Evolutionary conservation across 2,888 invertebrate species (phyloP).

Genomic region (Kryphioiulus occultus): DNA sequence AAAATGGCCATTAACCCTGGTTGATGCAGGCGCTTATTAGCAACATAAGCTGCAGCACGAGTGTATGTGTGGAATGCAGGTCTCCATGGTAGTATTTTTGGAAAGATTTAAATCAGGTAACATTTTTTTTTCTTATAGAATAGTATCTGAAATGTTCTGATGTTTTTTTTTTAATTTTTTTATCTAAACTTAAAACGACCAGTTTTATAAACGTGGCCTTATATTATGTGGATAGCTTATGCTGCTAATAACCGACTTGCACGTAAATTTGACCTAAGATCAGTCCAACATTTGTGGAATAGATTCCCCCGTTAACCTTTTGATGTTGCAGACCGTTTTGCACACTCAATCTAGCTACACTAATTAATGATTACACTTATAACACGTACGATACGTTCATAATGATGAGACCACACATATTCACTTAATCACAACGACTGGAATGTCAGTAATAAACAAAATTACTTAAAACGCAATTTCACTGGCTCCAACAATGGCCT

Average conservation of each 20-base stretch:
- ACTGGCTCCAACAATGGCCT: background rate
- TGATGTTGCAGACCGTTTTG: background rate
- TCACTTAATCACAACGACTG: background rate
- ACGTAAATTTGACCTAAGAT: background rate
- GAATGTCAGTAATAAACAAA: background rate
- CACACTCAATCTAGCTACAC: background rate
- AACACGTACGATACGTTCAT: background rate
- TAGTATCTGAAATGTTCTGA: no score
- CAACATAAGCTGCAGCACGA: background rate
- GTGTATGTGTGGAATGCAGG: background rate
- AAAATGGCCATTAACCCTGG: no score
- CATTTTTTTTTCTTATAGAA: no score
- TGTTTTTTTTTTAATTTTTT: no score
- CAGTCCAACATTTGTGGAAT: no score
- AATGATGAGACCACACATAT: background rate
- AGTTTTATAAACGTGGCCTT: no score
- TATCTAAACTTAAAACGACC: no score
- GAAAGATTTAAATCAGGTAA: no score
- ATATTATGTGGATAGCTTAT: background rate
- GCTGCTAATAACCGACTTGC: background rate
- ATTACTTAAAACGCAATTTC: slow-evolving; percentile 23
- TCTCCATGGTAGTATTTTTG: no score
- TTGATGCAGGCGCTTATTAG: background rate
- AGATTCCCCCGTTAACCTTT: background rate
- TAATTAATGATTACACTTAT: background rate